Conservation (phyloP, 2,113 vertebrate genomes). For the Coreoperca whiteheadi region DNA sequence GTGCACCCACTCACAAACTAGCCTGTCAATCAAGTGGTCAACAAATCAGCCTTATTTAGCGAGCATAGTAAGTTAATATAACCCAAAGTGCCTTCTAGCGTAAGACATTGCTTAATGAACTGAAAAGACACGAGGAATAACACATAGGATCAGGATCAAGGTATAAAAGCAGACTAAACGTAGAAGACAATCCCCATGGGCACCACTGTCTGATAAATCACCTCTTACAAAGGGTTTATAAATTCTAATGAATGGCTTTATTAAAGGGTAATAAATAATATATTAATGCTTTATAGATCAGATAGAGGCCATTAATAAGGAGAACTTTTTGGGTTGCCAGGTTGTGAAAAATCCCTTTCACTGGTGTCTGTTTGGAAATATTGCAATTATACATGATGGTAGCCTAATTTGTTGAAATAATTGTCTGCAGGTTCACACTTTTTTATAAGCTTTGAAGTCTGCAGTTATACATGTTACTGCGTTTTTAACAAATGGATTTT, state of each 20-base stretch:
- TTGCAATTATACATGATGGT: not conserved
- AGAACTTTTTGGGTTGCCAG: not conserved
- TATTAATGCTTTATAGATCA: not conserved
- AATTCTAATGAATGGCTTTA: not conserved
- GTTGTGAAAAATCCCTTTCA: not conserved
- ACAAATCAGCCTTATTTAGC: not conserved
- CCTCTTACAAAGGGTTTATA: not conserved
- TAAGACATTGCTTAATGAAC: not conserved
- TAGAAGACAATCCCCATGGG: not conserved
- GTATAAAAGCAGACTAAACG: not conserved
- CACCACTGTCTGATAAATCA: not conserved
- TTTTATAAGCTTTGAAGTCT: slow-evolving; percentile 1
- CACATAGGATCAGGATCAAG: not conserved
- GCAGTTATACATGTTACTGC: not conserved
- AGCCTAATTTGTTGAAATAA: too few species aligned
- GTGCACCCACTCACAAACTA: not conserved
- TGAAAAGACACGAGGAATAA: not conserved
- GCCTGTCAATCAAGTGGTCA: not conserved
- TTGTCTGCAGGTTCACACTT: not conserved
- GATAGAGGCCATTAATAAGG: not conserved
- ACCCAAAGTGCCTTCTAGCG: not conserved
- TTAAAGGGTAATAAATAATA: not conserved
- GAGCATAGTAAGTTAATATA: not conserved
- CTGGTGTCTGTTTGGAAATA: not conserved
- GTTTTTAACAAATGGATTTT: not conserved